Percentiles rank a stretch among this genome's conserved stretches.
phyloP scores from a whole-genome alignment of 1,140 invertebrate species.

The Caenorhabditis brenneri region DNA sequence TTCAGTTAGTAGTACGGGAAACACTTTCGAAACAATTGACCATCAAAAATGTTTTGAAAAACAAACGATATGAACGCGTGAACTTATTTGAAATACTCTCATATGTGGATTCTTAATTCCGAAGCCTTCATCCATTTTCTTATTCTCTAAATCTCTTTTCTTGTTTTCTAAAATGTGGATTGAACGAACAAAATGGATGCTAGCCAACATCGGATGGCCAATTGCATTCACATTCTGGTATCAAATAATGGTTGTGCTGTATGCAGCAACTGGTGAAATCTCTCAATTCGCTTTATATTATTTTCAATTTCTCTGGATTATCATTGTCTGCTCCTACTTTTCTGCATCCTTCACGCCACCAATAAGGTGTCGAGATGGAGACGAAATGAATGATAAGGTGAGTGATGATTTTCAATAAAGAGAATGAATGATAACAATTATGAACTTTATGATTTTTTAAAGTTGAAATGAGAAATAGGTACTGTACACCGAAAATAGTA shows the following conservation, averaged over 20 bases:
- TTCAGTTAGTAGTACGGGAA: too few species aligned
- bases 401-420: neutral
- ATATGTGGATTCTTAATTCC: too few species aligned
- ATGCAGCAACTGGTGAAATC: neutral
- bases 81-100: too few species aligned
- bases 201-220: slow-evolving; percentile 31
- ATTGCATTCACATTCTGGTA: slow-evolving; percentile 23
- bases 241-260: slow-evolving; percentile 22
- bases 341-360: slow-evolving; percentile 10
- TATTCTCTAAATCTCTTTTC: neutral
- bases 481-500: neutral
- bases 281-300: neutral
- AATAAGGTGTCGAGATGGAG: neutral
- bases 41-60: too few species aligned
- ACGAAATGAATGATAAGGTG: neutral
- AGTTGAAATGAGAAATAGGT: neutral
- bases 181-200: slow-evolving; percentile 15
- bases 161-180: neutral
- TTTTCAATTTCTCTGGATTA: slow-evolving; percentile 27
- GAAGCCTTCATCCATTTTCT: neutral
- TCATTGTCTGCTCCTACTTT: slow-evolving; percentile 27
- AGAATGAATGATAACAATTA: neutral
- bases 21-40: too few species aligned
- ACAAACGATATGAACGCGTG: too few species aligned
- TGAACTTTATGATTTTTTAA: neutral